phyloP scores from a whole-genome alignment of 2,888 invertebrate species.

The Hybos culiciformis region DNA sequence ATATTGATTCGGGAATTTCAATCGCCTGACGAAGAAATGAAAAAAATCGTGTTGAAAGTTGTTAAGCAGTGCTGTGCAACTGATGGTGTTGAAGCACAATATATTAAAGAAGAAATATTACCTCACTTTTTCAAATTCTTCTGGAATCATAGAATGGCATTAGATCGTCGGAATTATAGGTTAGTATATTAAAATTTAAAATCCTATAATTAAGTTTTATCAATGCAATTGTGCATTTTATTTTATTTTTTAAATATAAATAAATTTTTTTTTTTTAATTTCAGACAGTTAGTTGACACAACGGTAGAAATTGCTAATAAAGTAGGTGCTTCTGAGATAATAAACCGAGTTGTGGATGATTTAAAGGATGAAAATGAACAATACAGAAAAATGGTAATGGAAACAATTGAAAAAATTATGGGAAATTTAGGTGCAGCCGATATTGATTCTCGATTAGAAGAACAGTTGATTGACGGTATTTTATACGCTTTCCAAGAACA shows the following conservation, averaged over 20 bases:
- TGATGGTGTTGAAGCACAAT: constrained; percentile 98
- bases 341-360: constrained; percentile 96
- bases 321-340: constrained; percentile 98
- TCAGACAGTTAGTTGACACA: constrained; percentile 90
- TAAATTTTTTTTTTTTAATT: not conserved
- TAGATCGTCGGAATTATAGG: constrained; percentile 87
- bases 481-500: constrained; percentile 99
- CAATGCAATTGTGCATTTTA: too few relatives aligned
- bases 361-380: constrained; percentile 99
- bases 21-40: constrained; percentile 99
- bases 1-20: constrained; percentile 98
- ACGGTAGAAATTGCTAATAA: constrained; percentile 99
- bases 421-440: constrained; percentile 95
- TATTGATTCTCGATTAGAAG: constrained; percentile 94
- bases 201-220: not conserved
- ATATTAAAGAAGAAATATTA: constrained; percentile 97
- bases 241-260: too few relatives aligned
- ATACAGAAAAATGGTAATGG: constrained; percentile 99
- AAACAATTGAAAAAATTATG: constrained; percentile 98
- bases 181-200: not conserved
- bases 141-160: constrained; percentile 99
- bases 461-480: constrained; percentile 98
- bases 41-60: constrained; percentile 98
- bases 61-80: constrained; percentile 99
- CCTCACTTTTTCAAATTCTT: constrained; percentile 99